phyloP scores from a whole-genome alignment of 2,888 invertebrate species.

The Drosophila mulleri region DNA sequence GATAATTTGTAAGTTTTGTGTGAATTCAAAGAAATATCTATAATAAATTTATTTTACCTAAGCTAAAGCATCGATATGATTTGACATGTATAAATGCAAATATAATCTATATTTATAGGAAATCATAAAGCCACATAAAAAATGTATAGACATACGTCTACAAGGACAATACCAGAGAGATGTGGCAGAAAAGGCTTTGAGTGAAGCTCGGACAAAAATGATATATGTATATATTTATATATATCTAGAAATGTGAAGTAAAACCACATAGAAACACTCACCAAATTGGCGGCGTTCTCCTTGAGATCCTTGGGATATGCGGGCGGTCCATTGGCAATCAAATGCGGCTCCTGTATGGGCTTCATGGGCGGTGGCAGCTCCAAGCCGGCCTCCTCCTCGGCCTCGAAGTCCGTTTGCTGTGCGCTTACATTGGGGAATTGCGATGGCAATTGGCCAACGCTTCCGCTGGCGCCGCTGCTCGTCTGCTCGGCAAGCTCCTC shows the following conservation, averaged over 20 bases:
- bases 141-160: not conserved
- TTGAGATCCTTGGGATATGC: constrained; percentile 85
- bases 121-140: not conserved
- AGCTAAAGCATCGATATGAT: not conserved
- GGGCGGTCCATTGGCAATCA: constrained; percentile 85
- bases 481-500: constrained; percentile 79
- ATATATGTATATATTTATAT: not conserved
- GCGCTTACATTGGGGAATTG: constrained; percentile 73
- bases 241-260: not conserved
- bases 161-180: not conserved
- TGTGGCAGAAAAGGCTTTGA: not conserved
- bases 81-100: not conserved
- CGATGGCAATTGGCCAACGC: constrained; percentile 56
- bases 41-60: too few relatives aligned
- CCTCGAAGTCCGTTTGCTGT: constrained; percentile 84
- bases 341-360: constrained; percentile 91
- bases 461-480: constrained; percentile 54
- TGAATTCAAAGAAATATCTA: too few relatives aligned
- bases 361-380: constrained; percentile 98
- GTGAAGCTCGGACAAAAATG: not conserved
- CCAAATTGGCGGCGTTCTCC: constrained; percentile 87
- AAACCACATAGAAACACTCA: constrained; percentile 82
- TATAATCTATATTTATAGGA: constrained; percentile 1
- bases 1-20: too few relatives aligned
- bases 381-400: constrained; percentile 92